Percentiles rank a stretch among this genome's conserved stretches.
phyloP scores from a whole-genome alignment of 2,888 invertebrate genomes.

The Folsomia candida region DNA sequence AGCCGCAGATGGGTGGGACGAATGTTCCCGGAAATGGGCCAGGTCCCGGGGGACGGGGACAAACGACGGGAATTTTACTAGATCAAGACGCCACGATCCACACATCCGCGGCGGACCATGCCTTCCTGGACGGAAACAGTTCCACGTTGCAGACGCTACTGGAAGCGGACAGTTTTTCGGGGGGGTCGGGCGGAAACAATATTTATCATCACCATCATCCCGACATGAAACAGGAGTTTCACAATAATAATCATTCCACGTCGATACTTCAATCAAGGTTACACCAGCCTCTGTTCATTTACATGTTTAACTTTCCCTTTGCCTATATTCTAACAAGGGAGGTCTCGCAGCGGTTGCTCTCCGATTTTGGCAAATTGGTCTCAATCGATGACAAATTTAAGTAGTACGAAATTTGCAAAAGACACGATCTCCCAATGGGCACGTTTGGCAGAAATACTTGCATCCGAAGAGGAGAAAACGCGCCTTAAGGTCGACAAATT shows the following conservation, averaged over 20 bases:
- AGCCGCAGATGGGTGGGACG: background rate
- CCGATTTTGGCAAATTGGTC: too few relatives aligned
- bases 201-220: constrained; percentile 26
- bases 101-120: constrained; percentile 42
- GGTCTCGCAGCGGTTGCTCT: too few relatives aligned
- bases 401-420: too few relatives aligned
- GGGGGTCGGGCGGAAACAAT: background rate
- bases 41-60: constrained; percentile 9
- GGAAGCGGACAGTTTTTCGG: constrained; percentile 32
- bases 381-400: too few relatives aligned
- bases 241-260: constrained; percentile 23
- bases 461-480: too few relatives aligned
- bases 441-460: too few relatives aligned
- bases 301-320: too few relatives aligned
- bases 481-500: too few relatives aligned
- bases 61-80: constrained; percentile 19
- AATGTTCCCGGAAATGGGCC: constrained; percentile 7
- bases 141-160: constrained; percentile 40
- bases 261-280: constrained; percentile 50
- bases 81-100: constrained; percentile 50
- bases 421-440: too few relatives aligned
- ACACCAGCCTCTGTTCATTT: constrained; percentile 37
- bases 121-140: constrained; percentile 32
- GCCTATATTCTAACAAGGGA: too few relatives aligned
- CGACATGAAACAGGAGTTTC: constrained; percentile 36